Conservation (phyloP, 2,888 invertebrate genomes). For the Pheosia tremula region DNA sequence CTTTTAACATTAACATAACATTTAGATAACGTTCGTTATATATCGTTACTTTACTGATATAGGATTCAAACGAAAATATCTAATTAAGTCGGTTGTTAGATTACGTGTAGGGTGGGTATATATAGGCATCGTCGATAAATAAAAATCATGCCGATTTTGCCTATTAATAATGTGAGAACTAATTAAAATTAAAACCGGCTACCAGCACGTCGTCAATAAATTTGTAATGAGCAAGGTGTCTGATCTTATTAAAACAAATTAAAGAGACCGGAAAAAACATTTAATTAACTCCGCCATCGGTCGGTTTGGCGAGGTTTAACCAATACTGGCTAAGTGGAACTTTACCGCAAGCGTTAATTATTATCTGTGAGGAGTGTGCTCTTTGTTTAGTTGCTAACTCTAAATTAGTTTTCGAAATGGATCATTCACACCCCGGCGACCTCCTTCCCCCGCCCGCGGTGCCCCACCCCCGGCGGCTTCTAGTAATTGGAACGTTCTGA, state of each 20-base stretch:
- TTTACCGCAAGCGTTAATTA: slow-evolving; percentile 84
- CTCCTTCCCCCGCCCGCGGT: slow-evolving; percentile 50
- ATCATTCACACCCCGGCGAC: slow-evolving; percentile 79
- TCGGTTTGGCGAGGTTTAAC: slow-evolving; percentile 73
- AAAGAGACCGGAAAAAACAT: slow-evolving; percentile 37
- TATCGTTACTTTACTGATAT: too few relatives aligned
- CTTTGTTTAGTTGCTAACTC: slow-evolving; percentile 85
- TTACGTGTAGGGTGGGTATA: too few relatives aligned
- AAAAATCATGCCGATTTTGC: background rate
- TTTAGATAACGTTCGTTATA: too few relatives aligned
- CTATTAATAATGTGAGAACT: background rate
- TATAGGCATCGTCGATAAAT: background rate
- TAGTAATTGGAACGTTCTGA: slow-evolving; percentile 83
- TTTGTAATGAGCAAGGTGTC: slow-evolving; percentile 13
- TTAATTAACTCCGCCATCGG: slow-evolving; percentile 71
- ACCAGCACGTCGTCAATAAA: background rate
- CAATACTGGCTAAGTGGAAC: slow-evolving; percentile 80
- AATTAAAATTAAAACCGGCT: background rate
- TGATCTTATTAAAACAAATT: slow-evolving; percentile 34
- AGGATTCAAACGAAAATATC: too few relatives aligned
- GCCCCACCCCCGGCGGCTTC: slow-evolving; percentile 52
- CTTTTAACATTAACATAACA: slow-evolving; percentile 9
- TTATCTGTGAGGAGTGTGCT: slow-evolving; percentile 84
- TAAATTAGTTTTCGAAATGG: slow-evolving; percentile 85
- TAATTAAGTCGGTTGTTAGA: too few relatives aligned